Evolutionary conservation across 2,888 invertebrate genomes (phyloP).

Genomic region (Mesopsocus fuscifrons): DNA sequence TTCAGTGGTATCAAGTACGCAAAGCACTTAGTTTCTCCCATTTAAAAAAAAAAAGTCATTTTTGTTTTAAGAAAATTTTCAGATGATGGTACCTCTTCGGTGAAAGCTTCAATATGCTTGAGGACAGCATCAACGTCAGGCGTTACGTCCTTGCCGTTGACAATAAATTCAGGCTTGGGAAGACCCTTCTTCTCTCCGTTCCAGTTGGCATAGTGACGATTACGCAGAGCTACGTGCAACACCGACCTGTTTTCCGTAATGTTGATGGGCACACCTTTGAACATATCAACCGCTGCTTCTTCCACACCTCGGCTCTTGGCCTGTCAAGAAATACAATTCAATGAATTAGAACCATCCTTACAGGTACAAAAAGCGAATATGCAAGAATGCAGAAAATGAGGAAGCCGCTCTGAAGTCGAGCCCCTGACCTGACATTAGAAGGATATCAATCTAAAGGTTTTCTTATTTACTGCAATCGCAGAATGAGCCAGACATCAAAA

Average conservation of each 20-base stretch:
- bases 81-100: constrained; percentile 49
- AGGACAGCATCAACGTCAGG: constrained; percentile 83
- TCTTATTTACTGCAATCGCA: too few relatives aligned
- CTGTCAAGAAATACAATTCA: constrained; percentile 23
- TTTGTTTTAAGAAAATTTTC: too few relatives aligned
- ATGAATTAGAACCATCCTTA: too few relatives aligned
- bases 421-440: too few relatives aligned
- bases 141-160: constrained; percentile 80
- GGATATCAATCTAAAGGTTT: too few relatives aligned
- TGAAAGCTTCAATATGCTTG: constrained; percentile 87
- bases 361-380: constrained; percentile 9
- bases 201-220: constrained; percentile 59
- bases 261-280: constrained; percentile 83
- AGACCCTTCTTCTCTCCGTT: not conserved
- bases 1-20: too few relatives aligned
- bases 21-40: too few relatives aligned
- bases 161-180: constrained; percentile 22
- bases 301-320: constrained; percentile 60
- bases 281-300: constrained; percentile 80
- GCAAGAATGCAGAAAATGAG: constrained; percentile 6
- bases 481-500: too few relatives aligned
- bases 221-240: constrained; percentile 83
- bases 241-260: constrained; percentile 95
- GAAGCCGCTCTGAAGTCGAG: constrained; percentile 4
- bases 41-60: too few relatives aligned